Evolutionary conservation across 2,113 vertebrate species (phyloP).

Genomic region (Tursiops truncatus): DNA sequence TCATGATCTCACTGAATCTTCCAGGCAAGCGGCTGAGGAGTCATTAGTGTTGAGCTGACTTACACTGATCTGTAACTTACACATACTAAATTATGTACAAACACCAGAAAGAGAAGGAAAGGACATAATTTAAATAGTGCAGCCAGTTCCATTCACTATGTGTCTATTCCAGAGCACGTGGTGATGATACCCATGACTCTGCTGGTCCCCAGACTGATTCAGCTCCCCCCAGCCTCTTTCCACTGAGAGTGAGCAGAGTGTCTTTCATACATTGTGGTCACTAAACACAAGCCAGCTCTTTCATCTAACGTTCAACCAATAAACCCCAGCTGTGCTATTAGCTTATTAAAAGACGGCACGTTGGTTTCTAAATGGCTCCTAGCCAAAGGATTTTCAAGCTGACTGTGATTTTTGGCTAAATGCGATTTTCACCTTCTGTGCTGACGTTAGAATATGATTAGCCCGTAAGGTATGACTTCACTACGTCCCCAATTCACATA

Average conservation of each 20-base stretch:
- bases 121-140: background rate
- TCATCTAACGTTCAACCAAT: background rate
- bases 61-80: background rate
- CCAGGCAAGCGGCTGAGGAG: background rate
- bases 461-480: background rate
- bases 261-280: background rate
- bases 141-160: background rate
- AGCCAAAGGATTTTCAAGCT: background rate
- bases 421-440: slow-evolving; percentile 19
- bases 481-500: background rate
- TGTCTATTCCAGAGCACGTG: background rate
- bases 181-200: background rate
- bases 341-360: background rate
- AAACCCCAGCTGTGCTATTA: background rate
- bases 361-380: slow-evolving; percentile 33
- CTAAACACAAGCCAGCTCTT: slow-evolving; percentile 21
- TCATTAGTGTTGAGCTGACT: background rate
- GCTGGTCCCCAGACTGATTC: background rate
- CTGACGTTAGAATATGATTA: background rate
- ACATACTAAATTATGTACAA: background rate
- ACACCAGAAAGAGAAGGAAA: background rate
- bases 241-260: background rate
- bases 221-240: background rate
- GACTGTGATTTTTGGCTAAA: slow-evolving; percentile 1
- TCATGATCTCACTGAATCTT: background rate